These are phyloP conservation scores for Trichopria drosophilae DNA, from an alignment of 2,888 invertebrate genomes.

Conservation along the genomic window DNA sequence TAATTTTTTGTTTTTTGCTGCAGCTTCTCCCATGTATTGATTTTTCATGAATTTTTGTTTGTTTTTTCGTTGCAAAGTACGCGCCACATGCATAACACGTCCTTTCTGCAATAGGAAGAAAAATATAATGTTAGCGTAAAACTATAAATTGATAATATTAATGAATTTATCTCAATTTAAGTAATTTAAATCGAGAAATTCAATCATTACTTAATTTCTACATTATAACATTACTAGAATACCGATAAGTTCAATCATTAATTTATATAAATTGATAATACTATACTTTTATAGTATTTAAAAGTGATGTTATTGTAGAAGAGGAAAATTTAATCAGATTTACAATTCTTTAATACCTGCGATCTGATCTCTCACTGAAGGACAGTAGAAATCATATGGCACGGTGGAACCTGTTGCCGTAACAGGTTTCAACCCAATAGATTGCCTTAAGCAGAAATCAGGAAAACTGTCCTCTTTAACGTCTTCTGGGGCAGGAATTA, in stretches of 20 bases:
- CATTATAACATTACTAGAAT: no score
- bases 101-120: background rate
- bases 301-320: no score
- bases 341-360: background rate
- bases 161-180: no score
- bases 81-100: slow-evolving; percentile 4
- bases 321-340: no score
- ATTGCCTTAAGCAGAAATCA: background rate
- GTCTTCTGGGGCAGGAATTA: background rate
- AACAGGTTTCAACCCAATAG: background rate
- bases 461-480: background rate
- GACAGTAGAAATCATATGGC: slow-evolving; percentile 4
- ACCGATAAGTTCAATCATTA: no score
- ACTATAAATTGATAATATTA: background rate
- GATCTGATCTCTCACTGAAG: background rate
- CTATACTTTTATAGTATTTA: no score
- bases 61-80: slow-evolving; percentile 4
- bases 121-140: background rate
- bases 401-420: background rate
- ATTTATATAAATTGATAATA: no score
- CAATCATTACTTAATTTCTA: no score
- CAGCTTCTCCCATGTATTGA: background rate
- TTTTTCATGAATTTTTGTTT: background rate
- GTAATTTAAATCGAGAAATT: no score
- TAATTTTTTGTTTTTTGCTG: background rate